Evolutionary conservation across 1,140 invertebrate species (phyloP).

Genomic region (Drosophila biarmipes): DNA sequence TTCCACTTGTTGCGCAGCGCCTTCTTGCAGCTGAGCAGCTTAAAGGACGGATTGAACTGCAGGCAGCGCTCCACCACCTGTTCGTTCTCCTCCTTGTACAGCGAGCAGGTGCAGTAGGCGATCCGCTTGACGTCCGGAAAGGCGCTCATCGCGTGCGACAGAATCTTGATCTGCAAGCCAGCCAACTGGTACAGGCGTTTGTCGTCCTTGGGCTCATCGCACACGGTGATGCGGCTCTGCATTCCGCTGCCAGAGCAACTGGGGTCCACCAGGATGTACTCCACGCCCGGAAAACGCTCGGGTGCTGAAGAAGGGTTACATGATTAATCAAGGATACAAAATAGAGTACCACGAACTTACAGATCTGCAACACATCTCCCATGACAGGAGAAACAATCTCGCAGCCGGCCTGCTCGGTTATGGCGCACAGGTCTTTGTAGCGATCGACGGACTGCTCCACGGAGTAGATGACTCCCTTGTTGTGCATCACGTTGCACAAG

Average conservation of each 20-base stretch:
- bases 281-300: conserved; percentile 88
- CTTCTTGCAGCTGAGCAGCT: conserved; percentile 87
- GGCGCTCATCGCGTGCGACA: conserved; percentile 92
- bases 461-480: conserved; percentile 92
- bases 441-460: conserved; percentile 91
- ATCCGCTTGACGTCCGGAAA: conserved; percentile 94
- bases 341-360: conserved; percentile 64
- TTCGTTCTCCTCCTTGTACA: conserved; percentile 96
- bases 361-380: conserved; percentile 90
- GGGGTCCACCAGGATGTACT: conserved; percentile 97
- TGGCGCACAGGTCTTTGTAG: conserved; percentile 88
- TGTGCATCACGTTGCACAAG: conserved; percentile 92
- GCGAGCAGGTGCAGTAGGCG: conserved; percentile 98
- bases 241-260: conserved; percentile 97
- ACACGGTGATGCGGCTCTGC: conserved; percentile 85
- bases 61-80: conserved; percentile 86
- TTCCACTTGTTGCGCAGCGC: conserved; percentile 88
- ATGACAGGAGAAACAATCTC: conserved; percentile 88
- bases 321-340: background rate
- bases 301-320: conserved; percentile 31
- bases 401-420: conserved; percentile 87
- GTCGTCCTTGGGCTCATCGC: conserved; percentile 75
- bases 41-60: conserved; percentile 87
- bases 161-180: conserved; percentile 93
- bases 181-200: conserved; percentile 89